These are phyloP conservation scores for Mya arenaria DNA, from an alignment of 1,140 invertebrate species.

Conservation along the genomic window DNA sequence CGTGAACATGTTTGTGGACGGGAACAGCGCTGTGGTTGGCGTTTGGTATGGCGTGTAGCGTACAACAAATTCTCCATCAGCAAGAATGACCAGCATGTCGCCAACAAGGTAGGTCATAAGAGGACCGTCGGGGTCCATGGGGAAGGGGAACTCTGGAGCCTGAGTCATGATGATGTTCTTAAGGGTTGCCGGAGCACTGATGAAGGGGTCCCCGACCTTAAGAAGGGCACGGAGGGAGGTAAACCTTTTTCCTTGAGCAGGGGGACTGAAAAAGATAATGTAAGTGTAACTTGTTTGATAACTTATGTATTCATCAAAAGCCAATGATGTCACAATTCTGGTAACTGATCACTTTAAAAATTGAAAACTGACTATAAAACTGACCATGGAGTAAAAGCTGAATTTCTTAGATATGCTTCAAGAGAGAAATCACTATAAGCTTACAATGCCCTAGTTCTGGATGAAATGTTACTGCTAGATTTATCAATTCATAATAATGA, in stretches of 20 bases:
- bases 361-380: neutral
- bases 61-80: slow-evolving; percentile 40
- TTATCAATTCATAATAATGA: too few species aligned
- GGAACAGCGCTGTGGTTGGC: slow-evolving; percentile 27
- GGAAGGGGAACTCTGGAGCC: slow-evolving; percentile 29
- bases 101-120: slow-evolving; percentile 51
- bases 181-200: slow-evolving; percentile 23
- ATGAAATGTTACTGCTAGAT: too few species aligned
- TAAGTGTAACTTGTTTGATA: too few species aligned
- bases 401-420: too few species aligned
- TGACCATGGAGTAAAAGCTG: too few species aligned
- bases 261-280: too few species aligned
- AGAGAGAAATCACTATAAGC: too few species aligned
- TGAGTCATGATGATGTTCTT: slow-evolving; percentile 42
- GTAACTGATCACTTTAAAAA: neutral
- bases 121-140: slow-evolving; percentile 22
- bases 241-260: slow-evolving; percentile 31
- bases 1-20: slow-evolving; percentile 15
- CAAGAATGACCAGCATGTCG: slow-evolving; percentile 46
- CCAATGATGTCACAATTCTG: too few species aligned
- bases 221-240: slow-evolving; percentile 45
- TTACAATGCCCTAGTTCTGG: too few species aligned
- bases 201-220: slow-evolving; percentile 42
- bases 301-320: too few species aligned
- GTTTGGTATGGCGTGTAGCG: slow-evolving; percentile 41